Percentiles rank a stretch among this genome's conserved stretches.
phyloP scores from a whole-genome alignment of 2,888 invertebrate genomes.

The Melitaea athalia region DNA sequence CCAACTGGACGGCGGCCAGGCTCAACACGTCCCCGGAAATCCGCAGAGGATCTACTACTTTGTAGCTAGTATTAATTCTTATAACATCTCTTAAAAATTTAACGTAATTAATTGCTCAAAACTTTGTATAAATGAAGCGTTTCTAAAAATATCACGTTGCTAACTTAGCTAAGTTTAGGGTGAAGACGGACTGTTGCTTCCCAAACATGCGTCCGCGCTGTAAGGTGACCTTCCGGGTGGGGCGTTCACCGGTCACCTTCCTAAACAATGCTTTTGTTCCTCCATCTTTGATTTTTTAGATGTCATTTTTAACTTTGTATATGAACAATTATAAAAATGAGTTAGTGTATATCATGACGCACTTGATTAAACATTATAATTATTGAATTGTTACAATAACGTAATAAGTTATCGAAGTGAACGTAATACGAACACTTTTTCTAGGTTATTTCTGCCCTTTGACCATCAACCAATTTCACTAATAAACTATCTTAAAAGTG shows the following conservation, averaged over 20 bases:
- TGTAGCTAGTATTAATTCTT: conserved; percentile 12
- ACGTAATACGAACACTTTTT: neutral
- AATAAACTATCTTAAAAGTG: neutral
- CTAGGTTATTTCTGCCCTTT: neutral
- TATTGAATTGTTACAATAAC: neutral
- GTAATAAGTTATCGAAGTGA: neutral
- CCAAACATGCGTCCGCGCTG: conserved; percentile 56
- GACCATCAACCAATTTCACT: neutral
- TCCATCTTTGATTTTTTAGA: conserved; percentile 40
- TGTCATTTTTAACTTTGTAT: conserved; percentile 21
- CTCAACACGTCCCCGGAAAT: conserved; percentile 66
- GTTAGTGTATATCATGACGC: too few relatives aligned
- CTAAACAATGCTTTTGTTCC: conserved; percentile 43
- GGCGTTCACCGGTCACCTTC: conserved; percentile 63
- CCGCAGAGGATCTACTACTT: conserved; percentile 17
- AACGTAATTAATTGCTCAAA: too few relatives aligned
- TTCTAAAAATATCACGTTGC: neutral
- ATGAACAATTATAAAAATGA: neutral
- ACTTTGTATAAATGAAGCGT: too few relatives aligned
- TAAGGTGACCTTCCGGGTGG: conserved; percentile 77
- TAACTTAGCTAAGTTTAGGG: conserved; percentile 5
- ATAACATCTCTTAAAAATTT: neutral
- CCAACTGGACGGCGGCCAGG: conserved; percentile 69
- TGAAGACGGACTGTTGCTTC: conserved; percentile 36
- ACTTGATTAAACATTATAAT: neutral